These are phyloP conservation scores for Amphipoea lucens DNA, from an alignment of 2,888 invertebrate genomes.

Conservation along the genomic window DNA sequence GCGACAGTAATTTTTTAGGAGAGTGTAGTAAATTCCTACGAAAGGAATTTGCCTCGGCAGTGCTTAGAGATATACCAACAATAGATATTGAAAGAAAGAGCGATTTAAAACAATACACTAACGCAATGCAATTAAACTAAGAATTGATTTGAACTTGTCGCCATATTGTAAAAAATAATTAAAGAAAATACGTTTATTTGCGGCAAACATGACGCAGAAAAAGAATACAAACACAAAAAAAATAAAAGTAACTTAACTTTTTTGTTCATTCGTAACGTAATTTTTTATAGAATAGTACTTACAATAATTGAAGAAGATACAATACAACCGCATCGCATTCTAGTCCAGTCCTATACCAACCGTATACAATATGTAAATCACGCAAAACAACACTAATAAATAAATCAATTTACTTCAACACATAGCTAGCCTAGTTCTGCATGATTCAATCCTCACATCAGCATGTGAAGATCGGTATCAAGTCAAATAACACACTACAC, in stretches of 20 bases:
- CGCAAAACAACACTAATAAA: slow-evolving; percentile 21
- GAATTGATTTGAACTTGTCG: not conserved
- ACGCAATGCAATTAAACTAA: not conserved
- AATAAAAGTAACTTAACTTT: no score
- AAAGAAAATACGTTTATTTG: no score
- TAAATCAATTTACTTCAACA: slow-evolving; percentile 14
- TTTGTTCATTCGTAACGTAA: no score
- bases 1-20: slow-evolving; percentile 3
- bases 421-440: slow-evolving; percentile 31
- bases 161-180: not conserved
- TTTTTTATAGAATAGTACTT: no score
- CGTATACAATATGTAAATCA: not conserved
- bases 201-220: no score
- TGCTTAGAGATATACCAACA: not conserved
- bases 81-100: not conserved
- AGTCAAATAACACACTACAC: slow-evolving; percentile 41
- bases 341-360: not conserved
- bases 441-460: slow-evolving; percentile 35
- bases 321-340: not conserved
- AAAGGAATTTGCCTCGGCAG: not conserved
- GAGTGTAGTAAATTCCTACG: not conserved
- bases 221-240: no score
- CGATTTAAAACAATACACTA: not conserved
- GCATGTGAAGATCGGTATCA: slow-evolving; percentile 54
- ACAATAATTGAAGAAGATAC: not conserved